Percentiles rank a stretch among this genome's conserved stretches.
phyloP scores from a whole-genome alignment of 2,113 vertebrate genomes.

The Plecotus auritus region DNA sequence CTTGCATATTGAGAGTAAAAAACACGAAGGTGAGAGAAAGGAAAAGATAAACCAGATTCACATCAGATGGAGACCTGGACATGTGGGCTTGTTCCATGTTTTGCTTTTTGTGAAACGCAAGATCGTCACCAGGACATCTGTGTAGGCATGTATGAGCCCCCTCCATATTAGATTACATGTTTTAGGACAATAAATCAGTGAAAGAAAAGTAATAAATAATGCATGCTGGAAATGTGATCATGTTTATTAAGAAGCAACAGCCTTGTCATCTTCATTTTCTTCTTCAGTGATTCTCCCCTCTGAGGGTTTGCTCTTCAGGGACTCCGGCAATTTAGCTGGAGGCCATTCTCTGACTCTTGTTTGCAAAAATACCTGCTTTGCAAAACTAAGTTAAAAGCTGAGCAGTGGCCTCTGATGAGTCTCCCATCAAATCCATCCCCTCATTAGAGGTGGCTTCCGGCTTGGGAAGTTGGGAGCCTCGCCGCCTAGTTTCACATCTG shows the following conservation, averaged over 20 bases:
- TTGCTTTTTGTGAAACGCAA: not conserved
- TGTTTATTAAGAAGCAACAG: slow-evolving; percentile 89
- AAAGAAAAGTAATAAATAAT: slow-evolving; percentile 85
- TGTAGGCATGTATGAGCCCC: slow-evolving; percentile 56
- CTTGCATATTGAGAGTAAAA: not conserved
- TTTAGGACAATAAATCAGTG: slow-evolving; percentile 83
- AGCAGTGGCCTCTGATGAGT: slow-evolving; percentile 74
- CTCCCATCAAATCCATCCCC: slow-evolving; percentile 55
- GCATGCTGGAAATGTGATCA: slow-evolving; percentile 84
- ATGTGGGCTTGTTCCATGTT: not conserved
- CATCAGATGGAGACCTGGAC: not conserved
- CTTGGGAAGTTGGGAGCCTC: not conserved
- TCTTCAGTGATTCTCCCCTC: slow-evolving; percentile 83
- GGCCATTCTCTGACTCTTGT: slow-evolving; percentile 82
- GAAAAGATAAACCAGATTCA: not conserved
- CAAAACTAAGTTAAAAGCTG: slow-evolving; percentile 82
- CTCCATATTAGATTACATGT: slow-evolving; percentile 81
- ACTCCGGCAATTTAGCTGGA: slow-evolving; percentile 82
- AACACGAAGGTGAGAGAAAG: not conserved
- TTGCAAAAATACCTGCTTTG: slow-evolving; percentile 83
- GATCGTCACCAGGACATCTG: slow-evolving; percentile 60
- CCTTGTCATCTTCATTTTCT: slow-evolving; percentile 88
- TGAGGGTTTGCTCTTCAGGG: slow-evolving; percentile 83
- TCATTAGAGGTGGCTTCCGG: slow-evolving; percentile 27
- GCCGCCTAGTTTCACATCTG: not conserved